phyloP scores from a whole-genome alignment of 1,140 invertebrate species.

The Phthorimaea operculella region DNA sequence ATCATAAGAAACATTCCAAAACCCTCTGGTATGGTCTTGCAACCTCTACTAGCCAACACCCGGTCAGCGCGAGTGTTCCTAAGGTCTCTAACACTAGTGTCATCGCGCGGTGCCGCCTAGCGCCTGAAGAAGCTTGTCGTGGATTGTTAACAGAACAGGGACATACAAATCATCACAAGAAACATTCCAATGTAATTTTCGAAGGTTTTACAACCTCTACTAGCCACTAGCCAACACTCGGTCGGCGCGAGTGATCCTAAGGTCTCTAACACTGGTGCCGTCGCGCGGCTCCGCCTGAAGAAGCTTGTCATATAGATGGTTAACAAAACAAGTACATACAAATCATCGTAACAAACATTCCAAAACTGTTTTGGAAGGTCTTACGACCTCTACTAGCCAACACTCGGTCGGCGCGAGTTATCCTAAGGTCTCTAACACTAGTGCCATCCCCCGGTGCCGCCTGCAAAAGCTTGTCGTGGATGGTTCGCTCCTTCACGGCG shows the following conservation, averaged over 20 bases:
- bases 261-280: not conserved
- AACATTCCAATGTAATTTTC: not conserved
- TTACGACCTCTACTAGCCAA: not conserved
- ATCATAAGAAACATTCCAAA: not conserved
- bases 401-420: not conserved
- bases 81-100: not conserved
- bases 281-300: not conserved
- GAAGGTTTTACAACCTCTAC: not conserved
- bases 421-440: not conserved
- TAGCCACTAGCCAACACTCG: not conserved
- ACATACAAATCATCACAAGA: no score
- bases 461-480: not conserved
- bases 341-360: not conserved
- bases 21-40: not conserved
- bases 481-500: slow-evolving; percentile 39
- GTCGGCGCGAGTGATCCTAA: not conserved
- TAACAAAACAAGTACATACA: no score
- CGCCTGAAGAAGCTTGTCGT: not conserved
- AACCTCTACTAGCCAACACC: not conserved
- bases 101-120: no score
- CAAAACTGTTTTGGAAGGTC: not conserved
- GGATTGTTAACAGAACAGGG: not conserved
- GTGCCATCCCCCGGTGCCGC: no score
- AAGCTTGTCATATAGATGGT: not conserved
- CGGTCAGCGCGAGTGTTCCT: not conserved